Evolutionary conservation across 2,113 vertebrate genomes (phyloP).

Genomic region (Hippocampus zosterae): DNA sequence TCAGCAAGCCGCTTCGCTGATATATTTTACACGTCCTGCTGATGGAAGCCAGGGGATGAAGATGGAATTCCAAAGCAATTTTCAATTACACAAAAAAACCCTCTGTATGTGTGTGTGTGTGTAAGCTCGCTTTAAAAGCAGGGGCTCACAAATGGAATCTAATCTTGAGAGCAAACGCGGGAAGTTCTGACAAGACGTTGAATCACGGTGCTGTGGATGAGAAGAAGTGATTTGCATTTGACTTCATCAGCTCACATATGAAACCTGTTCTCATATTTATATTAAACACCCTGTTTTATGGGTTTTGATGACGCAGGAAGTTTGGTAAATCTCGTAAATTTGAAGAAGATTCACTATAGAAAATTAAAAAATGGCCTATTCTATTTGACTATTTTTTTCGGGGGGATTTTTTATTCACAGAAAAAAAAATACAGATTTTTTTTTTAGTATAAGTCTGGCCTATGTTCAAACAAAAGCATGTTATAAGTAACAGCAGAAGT

Average conservation of each 20-base stretch:
- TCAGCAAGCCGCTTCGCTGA: background rate
- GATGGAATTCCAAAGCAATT: constrained; percentile 10
- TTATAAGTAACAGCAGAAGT: background rate
- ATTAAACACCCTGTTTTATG: background rate
- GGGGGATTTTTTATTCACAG: background rate
- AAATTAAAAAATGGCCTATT: background rate
- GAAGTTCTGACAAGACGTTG: background rate
- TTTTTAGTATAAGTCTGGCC: no score
- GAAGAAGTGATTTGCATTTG: background rate
- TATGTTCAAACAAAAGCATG: no score
- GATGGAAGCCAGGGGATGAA: constrained; percentile 4
- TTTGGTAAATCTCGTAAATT: background rate
- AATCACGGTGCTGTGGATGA: background rate
- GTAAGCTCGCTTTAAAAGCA: background rate
- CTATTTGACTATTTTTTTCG: background rate
- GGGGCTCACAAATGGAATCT: background rate
- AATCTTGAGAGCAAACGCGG: background rate
- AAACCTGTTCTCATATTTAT: background rate
- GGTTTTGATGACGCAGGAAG: background rate
- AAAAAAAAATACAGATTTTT: no score
- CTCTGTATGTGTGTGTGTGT: background rate
- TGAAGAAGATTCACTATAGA: background rate
- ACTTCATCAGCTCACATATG: background rate
- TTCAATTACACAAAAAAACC: constrained; percentile 3
- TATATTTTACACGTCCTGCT: background rate